Evolutionary conservation across 2,888 invertebrate species (phyloP), one percentile per base, ranked within the genome.

Genomic region (Baronia brevicornis): DNA sequence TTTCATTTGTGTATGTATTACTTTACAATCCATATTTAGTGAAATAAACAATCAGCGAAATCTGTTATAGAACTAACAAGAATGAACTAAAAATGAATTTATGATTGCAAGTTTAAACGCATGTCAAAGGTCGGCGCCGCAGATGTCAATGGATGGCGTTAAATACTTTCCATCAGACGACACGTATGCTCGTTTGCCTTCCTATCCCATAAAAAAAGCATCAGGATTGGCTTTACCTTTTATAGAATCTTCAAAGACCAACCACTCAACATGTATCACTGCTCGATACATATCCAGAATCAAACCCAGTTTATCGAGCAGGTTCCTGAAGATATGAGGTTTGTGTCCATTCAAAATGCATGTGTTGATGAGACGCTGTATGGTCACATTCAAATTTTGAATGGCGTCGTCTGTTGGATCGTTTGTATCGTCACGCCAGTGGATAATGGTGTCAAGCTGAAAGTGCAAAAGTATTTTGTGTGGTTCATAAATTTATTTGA

Each of bases 371-470:
- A 71, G 28, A 9, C 38, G 43, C 14, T 57, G 39, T 23, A 60
- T 29, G 8, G 43, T 30, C 0, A n/a, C 8, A 7, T 56, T 53
- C 1, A 69, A 11, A 3, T 53, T 28, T 0, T 27, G 18, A 0
- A 19, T 4, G 0, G 39, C 35, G 0, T 38, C 14, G 0, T 23
- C n/a, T 1, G 36, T 36, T 3, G 39, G 6, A 0, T 28, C 33
- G 3, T 33, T 24, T n/a, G 11, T 13, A 4, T 43, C 37, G 9
- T 50, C 43, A 3, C 38, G 33, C 63, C 64, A 65, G n/a, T 35
- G 30, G 6, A 54, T 34, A 10, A 65, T 21, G 0, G 56, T 57
- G 10, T 60, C 51, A 1, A 65, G 33, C 66, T 67, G 38, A 11
- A 53, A n/a, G n/a, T n/a, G n/a, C n/a, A n/a, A n/a, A n/a, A n/a